Percentiles rank a stretch among this genome's conserved stretches.
Evolutionary conservation across 2,888 invertebrate genomes (phyloP).

Genomic region (Limnephilus rhombicus): DNA sequence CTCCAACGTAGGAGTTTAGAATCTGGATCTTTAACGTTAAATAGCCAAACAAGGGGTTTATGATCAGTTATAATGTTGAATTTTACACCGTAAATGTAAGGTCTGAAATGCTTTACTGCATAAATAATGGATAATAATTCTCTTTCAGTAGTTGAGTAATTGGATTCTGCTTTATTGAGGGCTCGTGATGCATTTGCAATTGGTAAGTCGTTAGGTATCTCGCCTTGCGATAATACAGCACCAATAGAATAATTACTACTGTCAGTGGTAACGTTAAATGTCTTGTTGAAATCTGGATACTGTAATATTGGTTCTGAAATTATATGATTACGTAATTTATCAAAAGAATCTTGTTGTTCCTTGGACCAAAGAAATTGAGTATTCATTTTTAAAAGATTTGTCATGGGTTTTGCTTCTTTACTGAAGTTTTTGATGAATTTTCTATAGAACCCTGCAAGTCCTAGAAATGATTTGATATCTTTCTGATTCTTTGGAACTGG

Average conservation of each 20-base stretch:
- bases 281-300: constrained; percentile 38
- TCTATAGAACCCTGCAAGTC: constrained; percentile 68
- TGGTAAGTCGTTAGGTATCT: constrained; percentile 38
- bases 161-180: constrained; percentile 47
- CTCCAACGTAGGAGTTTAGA: constrained; percentile 68
- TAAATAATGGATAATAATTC: constrained; percentile 62
- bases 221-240: constrained; percentile 45
- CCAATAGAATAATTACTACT: constrained; percentile 63
- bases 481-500: no score
- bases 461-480: constrained; percentile 68
- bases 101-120: constrained; percentile 68
- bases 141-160: constrained; percentile 49
- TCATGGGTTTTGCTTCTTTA: constrained; percentile 67
- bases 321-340: constrained; percentile 20
- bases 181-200: constrained; percentile 53
- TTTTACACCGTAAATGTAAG: constrained; percentile 68
- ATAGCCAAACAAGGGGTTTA: constrained; percentile 67
- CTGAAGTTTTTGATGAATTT: constrained; percentile 68
- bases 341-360: constrained; percentile 46
- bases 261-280: constrained; percentile 65
- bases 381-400: constrained; percentile 65
- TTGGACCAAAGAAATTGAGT: constrained; percentile 53
- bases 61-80: constrained; percentile 68
- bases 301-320: constrained; percentile 48
- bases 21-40: constrained; percentile 67